A percentile compares a stretch with the other conserved stretches of the same genome.
These are phyloP conservation scores for Luehdorfia chinensis DNA, from an alignment of 1,140 invertebrate species.

Conservation along the genomic window DNA sequence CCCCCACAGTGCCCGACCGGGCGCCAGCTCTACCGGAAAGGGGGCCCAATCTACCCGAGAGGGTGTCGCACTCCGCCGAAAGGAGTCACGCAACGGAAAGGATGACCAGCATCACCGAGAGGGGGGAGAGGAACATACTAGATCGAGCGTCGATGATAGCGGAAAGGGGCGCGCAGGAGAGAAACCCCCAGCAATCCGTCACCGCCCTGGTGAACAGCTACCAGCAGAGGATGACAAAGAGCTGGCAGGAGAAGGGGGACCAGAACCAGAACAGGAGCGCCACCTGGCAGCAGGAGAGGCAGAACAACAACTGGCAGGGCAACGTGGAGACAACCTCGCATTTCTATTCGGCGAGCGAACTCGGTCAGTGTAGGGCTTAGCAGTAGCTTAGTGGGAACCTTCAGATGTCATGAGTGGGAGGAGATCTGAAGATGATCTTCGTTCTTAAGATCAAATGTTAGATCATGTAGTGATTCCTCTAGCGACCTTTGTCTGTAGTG, in stretches of 20 bases:
- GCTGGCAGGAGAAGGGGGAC: slow-evolving; percentile 31
- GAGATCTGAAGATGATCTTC: too few species aligned
- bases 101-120: slow-evolving; percentile 19
- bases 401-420: not conserved
- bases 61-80: slow-evolving; percentile 12
- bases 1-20: slow-evolving; percentile 23
- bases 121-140: slow-evolving; percentile 15
- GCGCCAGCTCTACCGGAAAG: slow-evolving; percentile 21
- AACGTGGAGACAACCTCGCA: slow-evolving; percentile 56
- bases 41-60: slow-evolving; percentile 34
- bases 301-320: slow-evolving; percentile 56
- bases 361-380: slow-evolving; percentile 48
- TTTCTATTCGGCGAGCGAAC: slow-evolving; percentile 64
- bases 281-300: slow-evolving; percentile 22
- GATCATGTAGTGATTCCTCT: too few species aligned
- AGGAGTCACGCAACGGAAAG: too few species aligned
- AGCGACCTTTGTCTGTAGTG: too few species aligned
- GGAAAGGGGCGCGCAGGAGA: slow-evolving; percentile 26
- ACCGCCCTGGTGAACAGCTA: slow-evolving; percentile 60
- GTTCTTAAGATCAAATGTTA: too few species aligned
- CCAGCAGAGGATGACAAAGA: slow-evolving; percentile 51
- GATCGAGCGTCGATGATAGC: slow-evolving; percentile 26
- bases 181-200: slow-evolving; percentile 29
- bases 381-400: not conserved
- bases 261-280: slow-evolving; percentile 34